Evolutionary conservation across 2,113 vertebrate species (phyloP).

Genomic region (Barbus barbus): DNA sequence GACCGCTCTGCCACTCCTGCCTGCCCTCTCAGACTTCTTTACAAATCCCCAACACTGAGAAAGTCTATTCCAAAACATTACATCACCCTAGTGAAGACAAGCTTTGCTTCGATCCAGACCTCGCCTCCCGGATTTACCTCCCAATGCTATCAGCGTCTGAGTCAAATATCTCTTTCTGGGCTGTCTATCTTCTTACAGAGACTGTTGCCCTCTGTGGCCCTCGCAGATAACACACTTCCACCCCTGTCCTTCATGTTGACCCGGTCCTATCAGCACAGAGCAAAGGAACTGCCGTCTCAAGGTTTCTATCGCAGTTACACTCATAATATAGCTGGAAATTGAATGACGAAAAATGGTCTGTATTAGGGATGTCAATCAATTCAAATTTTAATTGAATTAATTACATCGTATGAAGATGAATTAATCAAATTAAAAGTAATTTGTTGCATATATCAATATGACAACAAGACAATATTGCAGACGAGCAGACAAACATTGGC

Average conservation of each 20-base stretch:
- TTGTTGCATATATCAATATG: neutral
- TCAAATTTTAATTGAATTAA: neutral
- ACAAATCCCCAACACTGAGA: slow-evolving; percentile 19
- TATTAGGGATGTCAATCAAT: neutral
- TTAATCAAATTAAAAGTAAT: neutral
- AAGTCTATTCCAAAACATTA: slow-evolving; percentile 49
- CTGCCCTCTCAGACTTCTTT: slow-evolving; percentile 27
- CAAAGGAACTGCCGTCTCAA: neutral
- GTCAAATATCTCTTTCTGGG: slow-evolving; percentile 29
- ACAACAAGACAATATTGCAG: neutral
- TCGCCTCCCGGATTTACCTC: slow-evolving; percentile 38
- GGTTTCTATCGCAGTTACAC: neutral
- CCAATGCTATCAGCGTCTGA: slow-evolving; percentile 29
- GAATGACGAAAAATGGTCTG: neutral
- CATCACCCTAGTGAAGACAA: slow-evolving; percentile 59
- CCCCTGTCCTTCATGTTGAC: slow-evolving; percentile 23
- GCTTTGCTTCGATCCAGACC: slow-evolving; percentile 59
- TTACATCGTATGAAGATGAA: neutral
- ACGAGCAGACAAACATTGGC: neutral
- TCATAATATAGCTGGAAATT: neutral
- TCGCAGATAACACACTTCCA: slow-evolving; percentile 51
- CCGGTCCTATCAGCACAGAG: slow-evolving; percentile 20
- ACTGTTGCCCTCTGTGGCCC: slow-evolving; percentile 9
- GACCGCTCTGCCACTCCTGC: neutral
- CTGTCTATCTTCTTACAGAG: slow-evolving; percentile 31